Evolutionary conservation across 2,113 vertebrate species (phyloP), one percentile per base, ranked within the genome.

Genomic region (Thalassoma bifasciatum): DNA sequence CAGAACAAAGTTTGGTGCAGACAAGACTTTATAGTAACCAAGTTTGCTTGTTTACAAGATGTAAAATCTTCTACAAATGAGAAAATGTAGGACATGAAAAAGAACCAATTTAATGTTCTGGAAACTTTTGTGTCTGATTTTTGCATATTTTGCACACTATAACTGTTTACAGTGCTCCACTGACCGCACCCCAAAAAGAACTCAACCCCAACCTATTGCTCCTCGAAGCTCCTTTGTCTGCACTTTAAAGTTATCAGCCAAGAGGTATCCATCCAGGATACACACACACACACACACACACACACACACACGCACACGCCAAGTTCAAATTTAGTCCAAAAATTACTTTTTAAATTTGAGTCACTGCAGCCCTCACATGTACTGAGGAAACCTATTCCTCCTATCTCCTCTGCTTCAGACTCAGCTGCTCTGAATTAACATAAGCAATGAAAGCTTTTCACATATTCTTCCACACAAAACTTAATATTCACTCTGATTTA

Each of bases 401-500:
- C 59, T 13, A 9, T 61, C 22, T 8, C 59, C 64, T 50, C 57
- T 49, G 57, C 72, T 53, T 64, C 66, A 49, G 57, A 66, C 75
- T 75, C 37, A 59, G 37, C 46, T 78, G 62, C 16, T 64, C 70
- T 60, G 56, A 30, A 46, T 65, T 65, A 73, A 23, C 59, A 75
- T 75, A 46, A 58, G 3, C 69, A 72, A 64, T 70, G 19, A 44
- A 81, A 23, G 73, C 26, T 26, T 38, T 34, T 21, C 19, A 26
- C 46, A 72, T 24, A 63, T 34, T 44, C 44, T 59, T 8, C 51
- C 12, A 34, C 57, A 53, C 30, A 24, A 52, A 54, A 38, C 49
- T 11, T 53, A 19, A 69, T 72, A 52, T 77, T 77, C 74, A 63
- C 60, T 77, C 22, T 76, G 64, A 79, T 82, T 72, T 30, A 72